Evolutionary conservation across 2,888 invertebrate species (phyloP).

Genomic region (Colostygia pectinataria): DNA sequence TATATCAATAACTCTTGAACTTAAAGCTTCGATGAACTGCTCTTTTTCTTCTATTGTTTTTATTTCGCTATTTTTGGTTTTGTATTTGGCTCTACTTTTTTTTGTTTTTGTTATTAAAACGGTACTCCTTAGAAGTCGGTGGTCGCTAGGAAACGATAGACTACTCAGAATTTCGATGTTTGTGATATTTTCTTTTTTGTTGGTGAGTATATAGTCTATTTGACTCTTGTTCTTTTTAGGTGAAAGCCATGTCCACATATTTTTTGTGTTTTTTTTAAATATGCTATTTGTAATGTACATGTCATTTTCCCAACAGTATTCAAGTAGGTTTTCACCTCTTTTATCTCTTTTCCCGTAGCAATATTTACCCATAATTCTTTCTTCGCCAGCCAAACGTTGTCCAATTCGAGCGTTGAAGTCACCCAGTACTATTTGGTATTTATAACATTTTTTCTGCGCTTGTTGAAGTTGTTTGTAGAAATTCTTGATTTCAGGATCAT

Average conservation of each 20-base stretch:
- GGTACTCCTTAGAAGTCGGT: not conserved
- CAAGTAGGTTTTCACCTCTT: not conserved
- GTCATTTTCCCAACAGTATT: not conserved
- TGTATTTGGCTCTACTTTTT: not conserved
- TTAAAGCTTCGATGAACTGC: no score
- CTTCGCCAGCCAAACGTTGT: not conserved
- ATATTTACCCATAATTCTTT: not conserved
- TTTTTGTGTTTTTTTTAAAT: not conserved
- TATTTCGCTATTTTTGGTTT: not conserved
- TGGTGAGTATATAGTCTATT: slow-evolving; percentile 1
- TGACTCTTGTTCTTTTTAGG: not conserved
- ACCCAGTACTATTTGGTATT: not conserved
- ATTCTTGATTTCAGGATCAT: not conserved
- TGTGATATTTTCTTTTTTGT: not conserved
- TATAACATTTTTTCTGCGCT: not conserved
- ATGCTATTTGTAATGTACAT: not conserved
- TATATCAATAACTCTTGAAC: no score
- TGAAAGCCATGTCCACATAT: not conserved
- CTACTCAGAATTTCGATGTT: not conserved
- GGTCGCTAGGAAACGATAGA: not conserved
- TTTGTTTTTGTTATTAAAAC: not conserved
- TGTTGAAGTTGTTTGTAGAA: not conserved
- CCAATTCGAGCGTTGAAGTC: not conserved
- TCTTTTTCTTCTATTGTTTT: not conserved
- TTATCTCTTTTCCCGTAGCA: not conserved